These are phyloP conservation scores for Drosophila pseudotalamancana DNA, from an alignment of 2,888 invertebrate genomes.

Conservation along the genomic window DNA sequence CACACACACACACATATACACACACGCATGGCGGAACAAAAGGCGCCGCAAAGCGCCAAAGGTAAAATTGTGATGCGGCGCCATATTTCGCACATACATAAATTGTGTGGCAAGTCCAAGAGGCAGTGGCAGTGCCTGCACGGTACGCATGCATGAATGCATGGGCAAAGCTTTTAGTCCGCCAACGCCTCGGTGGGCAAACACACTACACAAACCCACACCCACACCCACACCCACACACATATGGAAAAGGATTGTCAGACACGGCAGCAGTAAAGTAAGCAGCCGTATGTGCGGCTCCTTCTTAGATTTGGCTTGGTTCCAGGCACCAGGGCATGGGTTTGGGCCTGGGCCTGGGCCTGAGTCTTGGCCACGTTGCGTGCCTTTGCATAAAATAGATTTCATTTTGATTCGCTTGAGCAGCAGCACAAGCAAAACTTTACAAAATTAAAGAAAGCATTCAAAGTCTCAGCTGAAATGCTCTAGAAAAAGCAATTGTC, in stretches of 20 bases:
- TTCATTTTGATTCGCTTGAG: conserved; percentile 68
- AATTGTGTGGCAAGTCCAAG: conserved; percentile 62
- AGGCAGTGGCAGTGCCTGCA: conserved; percentile 45
- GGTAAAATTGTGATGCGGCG: conserved; percentile 56
- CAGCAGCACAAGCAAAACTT: conserved; percentile 37
- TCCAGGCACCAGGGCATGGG: conserved; percentile 24
- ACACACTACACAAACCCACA: conserved; percentile 21
- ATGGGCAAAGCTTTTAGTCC: conserved; percentile 73
- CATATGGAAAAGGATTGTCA: conserved; percentile 34
- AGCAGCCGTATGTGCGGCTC: conserved; percentile 47
- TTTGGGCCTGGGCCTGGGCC: not conserved
- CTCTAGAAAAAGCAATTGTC: conserved; percentile 13
- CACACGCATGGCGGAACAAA: conserved; percentile 33
- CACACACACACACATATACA: not conserved
- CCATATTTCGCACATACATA: conserved; percentile 78
- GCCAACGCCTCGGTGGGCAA: conserved; percentile 52
- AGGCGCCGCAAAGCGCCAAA: conserved; percentile 32
- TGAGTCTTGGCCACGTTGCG: conserved; percentile 42
- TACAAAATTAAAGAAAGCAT: conserved; percentile 24
- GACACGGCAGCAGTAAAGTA: conserved; percentile 42
- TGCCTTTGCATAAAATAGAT: conserved; percentile 78
- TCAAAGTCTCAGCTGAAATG: conserved; percentile 27
- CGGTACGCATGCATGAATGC: conserved; percentile 73
- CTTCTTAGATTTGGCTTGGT: conserved; percentile 57
- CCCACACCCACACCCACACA: conserved; percentile 10